Conservation (phyloP, 2,888 invertebrate species). For the Caenorhabditis drosophilae region DNA sequence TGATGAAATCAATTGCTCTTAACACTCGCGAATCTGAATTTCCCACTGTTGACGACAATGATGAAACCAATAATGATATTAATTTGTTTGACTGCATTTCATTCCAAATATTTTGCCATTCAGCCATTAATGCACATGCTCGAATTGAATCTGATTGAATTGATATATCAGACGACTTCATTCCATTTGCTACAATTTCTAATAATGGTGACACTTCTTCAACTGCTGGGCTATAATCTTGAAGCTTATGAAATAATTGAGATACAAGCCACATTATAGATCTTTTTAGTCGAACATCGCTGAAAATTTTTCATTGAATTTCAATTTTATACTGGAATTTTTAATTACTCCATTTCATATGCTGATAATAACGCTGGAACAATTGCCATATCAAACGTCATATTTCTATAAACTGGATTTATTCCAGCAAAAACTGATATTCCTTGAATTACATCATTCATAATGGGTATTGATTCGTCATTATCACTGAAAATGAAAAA, state of each 20-base stretch:
- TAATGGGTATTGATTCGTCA: conserved; percentile 7
- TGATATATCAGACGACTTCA: conserved; percentile 11
- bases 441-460: conserved; percentile 21
- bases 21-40: conserved; percentile 13
- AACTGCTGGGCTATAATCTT: conserved; percentile 22
- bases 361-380: conserved; percentile 17
- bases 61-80: conserved; percentile 13
- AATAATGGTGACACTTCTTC: conserved; percentile 28
- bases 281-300: conserved; percentile 8
- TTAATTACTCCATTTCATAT: conserved; percentile 2
- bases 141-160: conserved; percentile 26
- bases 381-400: conserved; percentile 26
- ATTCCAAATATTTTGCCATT: conserved; percentile 20
- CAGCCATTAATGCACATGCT: conserved; percentile 15
- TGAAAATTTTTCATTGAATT: conserved; percentile 1
- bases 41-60: conserved; percentile 11
- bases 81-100: conserved; percentile 8
- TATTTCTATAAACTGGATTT: conserved; percentile 18
- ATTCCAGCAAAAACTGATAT: conserved; percentile 15
- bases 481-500: background rate
- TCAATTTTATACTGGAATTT: background rate
- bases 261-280: conserved; percentile 22
- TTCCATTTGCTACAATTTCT: conserved; percentile 17
- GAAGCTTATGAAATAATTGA: conserved; percentile 19
- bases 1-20: conserved; percentile 25